These are phyloP conservation scores for Eudasyphora cyanicolor DNA, from an alignment of 2,888 invertebrate genomes.

Conservation along the genomic window DNA sequence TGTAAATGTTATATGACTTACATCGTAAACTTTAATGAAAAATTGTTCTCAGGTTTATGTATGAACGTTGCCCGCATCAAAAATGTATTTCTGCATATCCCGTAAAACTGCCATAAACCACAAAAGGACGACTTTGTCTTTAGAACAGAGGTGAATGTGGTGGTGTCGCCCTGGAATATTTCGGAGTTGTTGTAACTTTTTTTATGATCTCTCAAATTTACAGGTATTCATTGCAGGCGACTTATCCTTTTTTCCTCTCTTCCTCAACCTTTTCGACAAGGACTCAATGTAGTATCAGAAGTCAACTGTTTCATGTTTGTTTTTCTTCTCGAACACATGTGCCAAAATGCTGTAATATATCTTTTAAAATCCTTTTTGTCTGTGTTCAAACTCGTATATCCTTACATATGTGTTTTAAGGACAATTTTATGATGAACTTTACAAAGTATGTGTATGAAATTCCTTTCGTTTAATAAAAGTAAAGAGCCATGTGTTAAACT, in stretches of 20 bases:
- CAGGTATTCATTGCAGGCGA: no score
- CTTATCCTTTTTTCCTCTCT: no score
- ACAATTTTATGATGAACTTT: constrained; percentile 3
- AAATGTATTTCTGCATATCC: no score
- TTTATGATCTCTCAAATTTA: not conserved
- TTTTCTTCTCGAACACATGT: no score
- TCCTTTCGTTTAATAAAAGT: not conserved
- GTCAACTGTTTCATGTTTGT: no score
- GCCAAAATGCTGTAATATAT: not conserved
- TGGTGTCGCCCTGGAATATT: no score
- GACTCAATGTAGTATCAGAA: no score
- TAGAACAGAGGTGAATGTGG: no score
- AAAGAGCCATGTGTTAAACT: not conserved
- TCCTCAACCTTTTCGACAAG: no score
- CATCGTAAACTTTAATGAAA: constrained; percentile 64
- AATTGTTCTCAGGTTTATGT: constrained; percentile 48
- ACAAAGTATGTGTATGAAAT: not conserved
- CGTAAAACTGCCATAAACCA: not conserved
- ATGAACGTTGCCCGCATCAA: not conserved
- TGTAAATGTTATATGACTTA: constrained; percentile 54
- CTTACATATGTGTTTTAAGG: not conserved
- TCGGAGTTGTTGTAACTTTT: no score
- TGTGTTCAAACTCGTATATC: no score
- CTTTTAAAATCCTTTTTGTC: not conserved
- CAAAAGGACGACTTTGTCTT: not conserved